These are phyloP conservation scores for Delphinus delphis DNA, from an alignment of 2,113 vertebrate genomes.

Conservation along the genomic window DNA sequence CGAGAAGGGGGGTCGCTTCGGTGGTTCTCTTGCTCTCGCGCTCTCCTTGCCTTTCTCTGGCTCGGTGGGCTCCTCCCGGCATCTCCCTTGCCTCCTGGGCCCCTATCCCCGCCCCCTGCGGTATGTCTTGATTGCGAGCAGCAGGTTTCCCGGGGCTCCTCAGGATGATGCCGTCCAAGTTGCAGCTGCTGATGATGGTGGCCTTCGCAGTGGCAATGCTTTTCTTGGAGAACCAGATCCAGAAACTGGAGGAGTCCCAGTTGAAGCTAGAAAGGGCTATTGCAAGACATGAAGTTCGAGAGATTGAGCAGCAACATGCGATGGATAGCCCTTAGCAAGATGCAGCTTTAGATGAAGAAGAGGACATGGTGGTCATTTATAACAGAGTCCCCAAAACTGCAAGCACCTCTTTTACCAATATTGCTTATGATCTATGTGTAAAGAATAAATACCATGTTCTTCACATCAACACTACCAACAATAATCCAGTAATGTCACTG, in stretches of 20 bases:
- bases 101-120: conserved; percentile 78
- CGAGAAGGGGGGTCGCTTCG: conserved; percentile 67
- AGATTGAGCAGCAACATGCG: conserved; percentile 93
- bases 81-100: conserved; percentile 57
- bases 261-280: conserved; percentile 97
- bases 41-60: background rate
- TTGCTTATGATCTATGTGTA: conserved; percentile 89
- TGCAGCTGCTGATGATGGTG: conserved; percentile 96
- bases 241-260: conserved; percentile 97
- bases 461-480: conserved; percentile 99
- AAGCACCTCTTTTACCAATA: conserved; percentile 99
- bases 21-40: conserved; percentile 23
- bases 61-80: conserved; percentile 34
- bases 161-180: conserved; percentile 97
- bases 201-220: conserved; percentile 94
- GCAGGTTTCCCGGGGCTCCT: conserved; percentile 95
- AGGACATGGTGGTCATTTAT: conserved; percentile 94
- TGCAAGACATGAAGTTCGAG: conserved; percentile 92
- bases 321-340: conserved; percentile 86
- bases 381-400: conserved; percentile 99
- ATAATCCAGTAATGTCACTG: conserved; percentile 99
- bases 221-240: conserved; percentile 97
- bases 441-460: conserved; percentile 98
- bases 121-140: conserved; percentile 84
- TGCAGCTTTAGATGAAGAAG: conserved; percentile 81